These are phyloP conservation scores for Pristionchus japonicus DNA, from an alignment of 2,888 invertebrate genomes.

Conservation along the genomic window DNA sequence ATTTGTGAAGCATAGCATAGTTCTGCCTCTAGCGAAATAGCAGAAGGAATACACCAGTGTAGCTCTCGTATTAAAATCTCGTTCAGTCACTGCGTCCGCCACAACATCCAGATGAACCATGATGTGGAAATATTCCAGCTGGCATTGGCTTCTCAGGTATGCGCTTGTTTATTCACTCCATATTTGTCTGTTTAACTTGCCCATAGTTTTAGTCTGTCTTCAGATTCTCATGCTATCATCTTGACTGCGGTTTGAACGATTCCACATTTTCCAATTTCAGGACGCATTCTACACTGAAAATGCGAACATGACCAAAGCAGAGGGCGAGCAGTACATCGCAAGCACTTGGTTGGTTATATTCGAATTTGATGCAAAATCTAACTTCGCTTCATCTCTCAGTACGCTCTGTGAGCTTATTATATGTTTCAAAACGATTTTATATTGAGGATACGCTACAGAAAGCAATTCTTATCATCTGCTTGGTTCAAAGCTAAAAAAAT, in stretches of 20 bases:
- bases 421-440: background rate
- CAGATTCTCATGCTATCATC: too few species aligned
- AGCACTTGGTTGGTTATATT: background rate
- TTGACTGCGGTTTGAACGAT: too few species aligned
- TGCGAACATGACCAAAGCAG: background rate
- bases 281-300: conserved; percentile 14
- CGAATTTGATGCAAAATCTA: background rate
- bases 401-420: background rate
- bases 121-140: background rate
- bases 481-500: background rate
- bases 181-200: too few species aligned
- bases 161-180: too few species aligned
- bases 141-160: background rate
- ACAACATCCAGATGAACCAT: background rate
- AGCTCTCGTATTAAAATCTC: too few species aligned
- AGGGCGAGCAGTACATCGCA: background rate
- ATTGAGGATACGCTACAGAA: too few species aligned
- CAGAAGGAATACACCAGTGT: background rate
- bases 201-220: too few species aligned
- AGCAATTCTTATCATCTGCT: too few species aligned
- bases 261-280: too few species aligned
- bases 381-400: background rate
- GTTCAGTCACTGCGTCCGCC: conserved; percentile 6
- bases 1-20: background rate
- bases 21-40: background rate